phyloP scores from a whole-genome alignment of 2,113 vertebrate species.

The Todiramphus chloris region DNA sequence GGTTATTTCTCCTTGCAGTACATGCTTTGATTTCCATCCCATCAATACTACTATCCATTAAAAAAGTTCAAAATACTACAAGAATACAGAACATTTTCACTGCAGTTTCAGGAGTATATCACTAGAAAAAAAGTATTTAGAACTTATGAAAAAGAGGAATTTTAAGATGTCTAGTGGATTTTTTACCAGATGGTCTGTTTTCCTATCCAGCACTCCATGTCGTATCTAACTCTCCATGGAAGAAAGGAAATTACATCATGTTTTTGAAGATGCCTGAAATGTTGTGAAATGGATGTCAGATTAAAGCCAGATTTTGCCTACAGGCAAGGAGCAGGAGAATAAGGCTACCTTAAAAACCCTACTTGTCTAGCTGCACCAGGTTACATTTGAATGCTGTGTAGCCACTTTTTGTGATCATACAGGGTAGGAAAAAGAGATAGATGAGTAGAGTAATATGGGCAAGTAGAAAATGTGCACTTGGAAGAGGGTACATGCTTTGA shows the following conservation, averaged over 20 bases:
- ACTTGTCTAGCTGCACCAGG: accelerated
- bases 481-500: background rate
- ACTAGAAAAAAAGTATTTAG: background rate
- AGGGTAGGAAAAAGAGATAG: background rate
- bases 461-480: background rate
- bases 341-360: background rate
- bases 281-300: background rate
- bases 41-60: background rate
- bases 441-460: background rate
- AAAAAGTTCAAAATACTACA: background rate
- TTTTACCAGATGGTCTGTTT: background rate
- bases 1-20: background rate
- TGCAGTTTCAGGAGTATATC: background rate
- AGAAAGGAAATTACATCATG: background rate
- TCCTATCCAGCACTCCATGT: background rate
- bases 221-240: background rate
- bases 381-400: background rate
- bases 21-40: background rate
- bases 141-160: background rate
- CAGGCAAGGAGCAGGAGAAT: background rate
- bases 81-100: background rate
- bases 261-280: background rate
- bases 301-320: background rate
- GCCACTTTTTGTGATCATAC: background rate
- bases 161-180: background rate